Base-by-base conservation (phyloP, 1,140 invertebrate species). In the Musca vetustissima region DNA sequence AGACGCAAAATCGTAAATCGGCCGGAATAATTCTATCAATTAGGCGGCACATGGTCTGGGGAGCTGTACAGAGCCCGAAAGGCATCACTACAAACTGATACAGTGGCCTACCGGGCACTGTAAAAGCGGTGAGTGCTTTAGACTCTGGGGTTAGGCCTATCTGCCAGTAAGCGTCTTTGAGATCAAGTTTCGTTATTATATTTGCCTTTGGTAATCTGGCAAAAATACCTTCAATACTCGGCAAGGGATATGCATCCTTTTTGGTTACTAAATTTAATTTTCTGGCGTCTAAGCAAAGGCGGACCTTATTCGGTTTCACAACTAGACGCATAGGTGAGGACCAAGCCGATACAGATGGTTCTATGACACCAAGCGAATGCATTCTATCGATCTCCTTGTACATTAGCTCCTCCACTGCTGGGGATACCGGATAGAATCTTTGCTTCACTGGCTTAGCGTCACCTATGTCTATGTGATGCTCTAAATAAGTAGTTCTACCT, bases 51-150 rank as follows among this genome's bases (percentile, higher is more conserved):
- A 70, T 68, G 3, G 66, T 68, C 22, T 21, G 24, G 1, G 69
- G 66, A n/a, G 49, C 49, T 21, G 49, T 52, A 22, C 49, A 52
- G 14, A 52, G 17, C 15, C 52, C 52, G 22, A 53, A 53, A 21
- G 52, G 52, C 52, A 53, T 53, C 3, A 53, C 52, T 9, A 13
- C 22, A 22, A 22, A 53, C 13, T 53, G 21, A 22, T 53, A 53
- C 19, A 53, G 22, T 21, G 21, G 52, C 4, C 52, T 21, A 0
- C 52, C 52, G 19, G 52, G 52, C 13, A 53, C 19, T 14, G 52
- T 53, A 21, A 53, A 53, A 8, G 83, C 84, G 0, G 84, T 86
- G 50, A 84, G 83, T 50, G 76, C 69, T 61, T 71, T 74, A 14
- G 72, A 75, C 9, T 70, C 66, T 9, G 71, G 21, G 0, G 65